These are phyloP conservation scores for Diachasma alloeum DNA, from an alignment of 1,140 invertebrate species.

Conservation along the genomic window DNA sequence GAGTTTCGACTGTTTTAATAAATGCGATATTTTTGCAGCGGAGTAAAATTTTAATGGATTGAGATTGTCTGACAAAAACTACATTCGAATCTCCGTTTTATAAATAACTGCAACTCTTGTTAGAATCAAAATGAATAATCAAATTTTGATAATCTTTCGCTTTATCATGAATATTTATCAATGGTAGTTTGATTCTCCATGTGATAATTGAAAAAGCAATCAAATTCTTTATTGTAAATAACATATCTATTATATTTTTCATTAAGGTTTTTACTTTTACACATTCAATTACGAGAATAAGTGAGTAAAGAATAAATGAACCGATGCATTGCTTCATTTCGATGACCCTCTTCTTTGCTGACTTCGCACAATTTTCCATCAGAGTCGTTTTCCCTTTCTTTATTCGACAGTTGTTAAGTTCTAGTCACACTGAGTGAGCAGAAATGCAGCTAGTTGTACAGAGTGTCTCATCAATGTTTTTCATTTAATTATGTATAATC, in stretches of 20 bases:
- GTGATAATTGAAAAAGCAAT: not conserved
- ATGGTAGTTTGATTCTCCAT: too few relatives aligned
- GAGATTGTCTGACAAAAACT: not conserved
- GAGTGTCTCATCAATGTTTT: not conserved
- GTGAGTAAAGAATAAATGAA: not conserved
- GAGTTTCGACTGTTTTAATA: not conserved
- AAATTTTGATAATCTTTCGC: too few relatives aligned
- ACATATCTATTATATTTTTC: not conserved
- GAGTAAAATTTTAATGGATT: not conserved
- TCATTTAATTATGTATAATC: not conserved
- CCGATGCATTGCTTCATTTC: not conserved
- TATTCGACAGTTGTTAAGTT: constrained; percentile 1
- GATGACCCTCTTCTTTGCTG: not conserved
- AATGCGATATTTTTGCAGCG: not conserved
- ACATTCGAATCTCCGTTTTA: too few relatives aligned
- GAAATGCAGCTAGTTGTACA: not conserved
- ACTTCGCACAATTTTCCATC: not conserved
- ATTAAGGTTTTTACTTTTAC: not conserved
- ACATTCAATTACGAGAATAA: not conserved
- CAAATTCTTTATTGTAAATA: not conserved
- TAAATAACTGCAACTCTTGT: too few relatives aligned
- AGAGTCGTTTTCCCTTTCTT: not conserved
- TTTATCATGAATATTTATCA: too few relatives aligned
- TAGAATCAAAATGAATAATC: too few relatives aligned
- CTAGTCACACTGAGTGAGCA: constrained; percentile 6